Evolutionary conservation across 2,888 invertebrate genomes (phyloP), one percentile per base, ranked within the genome.

Genomic region (Ecliptopera silaceata): DNA sequence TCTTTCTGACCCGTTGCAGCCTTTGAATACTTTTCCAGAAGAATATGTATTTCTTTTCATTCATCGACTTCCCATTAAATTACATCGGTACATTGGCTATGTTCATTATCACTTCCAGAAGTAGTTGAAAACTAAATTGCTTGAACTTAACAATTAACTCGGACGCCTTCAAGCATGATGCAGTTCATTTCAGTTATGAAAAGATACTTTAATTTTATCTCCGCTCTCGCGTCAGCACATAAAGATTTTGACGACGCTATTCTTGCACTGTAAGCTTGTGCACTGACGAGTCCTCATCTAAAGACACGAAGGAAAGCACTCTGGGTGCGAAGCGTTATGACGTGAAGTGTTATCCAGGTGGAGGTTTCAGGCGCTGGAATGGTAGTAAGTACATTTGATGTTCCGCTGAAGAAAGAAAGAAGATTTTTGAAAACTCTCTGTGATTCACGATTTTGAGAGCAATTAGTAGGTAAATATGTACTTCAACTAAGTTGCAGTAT

Each of bases 291-390:
- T 42, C 32, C 36, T 43, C 43, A 29, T 29, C 36, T 39, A 26
- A 44, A 39, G 45, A 32, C 57, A 53, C 48, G 48, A 48, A 53
- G 56, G 45, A 50, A 55, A 45, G 48, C 52, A 48, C 57, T 58
- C 39, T 1, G 46, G 45, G 18, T 47, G 43, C 43, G 42, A 43
- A 43, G 51, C 34, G 45, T 32, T 57, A 57, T 34, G 39, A 39
- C 42, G 32, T 53, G 48, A 49, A 49, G 48, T 53, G 38, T 45
- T 34, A 52, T 44, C 49, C 34, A 52, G 48, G 39, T 53, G 43
- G 18, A 52, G 57, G 43, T 17, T 42, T 50, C 34, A 46, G 42
- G 32, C 56, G 31, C 11, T 12, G 45, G 26, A 32, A 41, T 53
- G 34, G 17, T 26, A 26, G 8, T 26, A 26, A 26, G 26, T 12